A percentile compares a stretch with the other conserved stretches of the same genome.
Conservation (phyloP, 2,888 invertebrate genomes). For the Drosophila pseudotakahashii region DNA sequence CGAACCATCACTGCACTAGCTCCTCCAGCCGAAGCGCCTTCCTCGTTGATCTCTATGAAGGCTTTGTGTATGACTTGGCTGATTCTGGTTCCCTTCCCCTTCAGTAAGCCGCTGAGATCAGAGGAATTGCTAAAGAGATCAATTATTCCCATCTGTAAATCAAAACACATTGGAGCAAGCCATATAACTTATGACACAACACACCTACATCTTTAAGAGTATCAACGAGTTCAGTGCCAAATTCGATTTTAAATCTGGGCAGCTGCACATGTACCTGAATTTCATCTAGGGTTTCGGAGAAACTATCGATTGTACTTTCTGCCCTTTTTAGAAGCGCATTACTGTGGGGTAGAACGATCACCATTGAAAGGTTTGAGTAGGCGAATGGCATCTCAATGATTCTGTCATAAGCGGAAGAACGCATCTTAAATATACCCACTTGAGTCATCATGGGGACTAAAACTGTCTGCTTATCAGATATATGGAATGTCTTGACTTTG, state of each 20-base stretch:
- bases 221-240: not conserved
- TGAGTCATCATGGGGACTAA: not conserved
- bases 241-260: not conserved
- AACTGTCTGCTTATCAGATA: not conserved
- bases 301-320: not conserved
- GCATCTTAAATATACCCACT: not conserved
- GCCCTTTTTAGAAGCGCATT: not conserved
- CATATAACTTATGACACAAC: not conserved
- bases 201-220: not conserved
- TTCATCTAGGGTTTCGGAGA: not conserved
- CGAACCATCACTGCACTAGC: not conserved
- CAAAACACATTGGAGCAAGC: not conserved
- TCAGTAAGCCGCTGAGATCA: not conserved
- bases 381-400: slow-evolving; percentile 1
- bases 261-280: not conserved
- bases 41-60: not conserved
- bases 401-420: not conserved
- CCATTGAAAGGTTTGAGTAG: not conserved
- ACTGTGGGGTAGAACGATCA: not conserved
- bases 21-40: not conserved
- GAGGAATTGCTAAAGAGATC: not conserved
- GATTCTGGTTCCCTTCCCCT: not conserved
- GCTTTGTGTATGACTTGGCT: not conserved
- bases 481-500: not conserved
- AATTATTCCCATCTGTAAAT: not conserved